Evolutionary conservation across 2,888 invertebrate genomes (phyloP).

Genomic region (Blera fallax): DNA sequence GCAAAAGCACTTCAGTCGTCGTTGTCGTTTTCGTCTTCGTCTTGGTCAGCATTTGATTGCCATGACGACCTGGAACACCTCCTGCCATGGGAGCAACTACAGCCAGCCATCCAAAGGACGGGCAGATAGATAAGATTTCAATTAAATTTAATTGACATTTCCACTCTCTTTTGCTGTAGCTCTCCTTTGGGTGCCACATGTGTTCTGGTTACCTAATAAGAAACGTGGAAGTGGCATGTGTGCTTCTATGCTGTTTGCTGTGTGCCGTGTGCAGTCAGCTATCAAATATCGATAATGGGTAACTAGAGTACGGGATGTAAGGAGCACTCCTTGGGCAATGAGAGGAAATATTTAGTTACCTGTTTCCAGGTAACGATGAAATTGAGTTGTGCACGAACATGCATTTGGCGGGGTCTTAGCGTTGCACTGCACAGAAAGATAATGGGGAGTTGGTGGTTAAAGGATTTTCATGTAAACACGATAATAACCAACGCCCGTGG

Average conservation of each 20-base stretch:
- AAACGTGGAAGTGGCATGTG: slow-evolving; percentile 20
- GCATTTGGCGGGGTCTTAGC: background rate
- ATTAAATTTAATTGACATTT: slow-evolving; percentile 64
- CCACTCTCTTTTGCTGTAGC: background rate
- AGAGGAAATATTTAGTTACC: slow-evolving; percentile 24
- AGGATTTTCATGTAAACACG: slow-evolving; percentile 14
- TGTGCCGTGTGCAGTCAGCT: slow-evolving; percentile 40
- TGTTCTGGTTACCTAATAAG: slow-evolving; percentile 16
- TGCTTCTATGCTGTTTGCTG: background rate
- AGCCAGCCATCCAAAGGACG: background rate
- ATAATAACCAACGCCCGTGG: background rate
- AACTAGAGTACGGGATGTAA: background rate
- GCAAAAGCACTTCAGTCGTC: too few relatives aligned
- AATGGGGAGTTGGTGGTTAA: background rate
- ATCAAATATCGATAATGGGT: slow-evolving; percentile 40
- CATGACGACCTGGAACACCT: background rate
- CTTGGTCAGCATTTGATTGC: background rate
- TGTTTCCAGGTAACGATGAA: background rate
- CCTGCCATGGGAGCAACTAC: background rate
- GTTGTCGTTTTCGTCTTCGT: background rate
- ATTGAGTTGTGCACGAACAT: background rate
- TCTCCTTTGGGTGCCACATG: background rate
- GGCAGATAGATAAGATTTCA: slow-evolving; percentile 57
- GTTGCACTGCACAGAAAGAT: background rate
- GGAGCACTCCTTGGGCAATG: background rate